Percentiles rank a stretch among this genome's conserved stretches.
Evolutionary conservation across 2,888 invertebrate genomes (phyloP).

Genomic region (Campopleginae sp.): DNA sequence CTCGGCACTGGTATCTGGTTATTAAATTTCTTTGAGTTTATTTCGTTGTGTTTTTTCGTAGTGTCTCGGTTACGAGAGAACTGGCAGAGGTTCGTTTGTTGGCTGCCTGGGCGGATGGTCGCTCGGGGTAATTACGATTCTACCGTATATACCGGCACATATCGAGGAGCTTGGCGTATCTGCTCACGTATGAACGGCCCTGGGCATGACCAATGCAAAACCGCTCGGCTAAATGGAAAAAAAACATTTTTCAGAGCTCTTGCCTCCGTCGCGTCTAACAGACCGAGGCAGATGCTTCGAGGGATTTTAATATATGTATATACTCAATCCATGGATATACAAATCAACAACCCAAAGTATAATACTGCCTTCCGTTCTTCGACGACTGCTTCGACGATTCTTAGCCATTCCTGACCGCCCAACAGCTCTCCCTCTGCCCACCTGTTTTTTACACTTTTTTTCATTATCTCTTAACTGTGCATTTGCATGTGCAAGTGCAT

Average conservation of each 20-base stretch:
- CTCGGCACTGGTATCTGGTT: neutral
- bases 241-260: slow-evolving; percentile 49
- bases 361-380: slow-evolving; percentile 54
- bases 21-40: slow-evolving; percentile 18
- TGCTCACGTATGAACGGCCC: slow-evolving; percentile 41
- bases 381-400: slow-evolving; percentile 37
- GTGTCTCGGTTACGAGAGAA: neutral
- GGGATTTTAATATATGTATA: slow-evolving; percentile 29
- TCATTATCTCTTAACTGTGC: slow-evolving; percentile 34
- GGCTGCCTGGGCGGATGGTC: slow-evolving; percentile 37
- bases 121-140: slow-evolving; percentile 55
- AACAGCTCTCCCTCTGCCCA: neutral
- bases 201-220: slow-evolving; percentile 64
- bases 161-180: slow-evolving; percentile 38
- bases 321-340: slow-evolving; percentile 1
- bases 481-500: slow-evolving; percentile 37
- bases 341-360: slow-evolving; percentile 21
- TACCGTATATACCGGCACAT: slow-evolving; percentile 20
- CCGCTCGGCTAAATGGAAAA: slow-evolving; percentile 49
- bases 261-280: neutral
- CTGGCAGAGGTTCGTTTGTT: slow-evolving; percentile 20
- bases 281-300: slow-evolving; percentile 39
- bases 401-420: slow-evolving; percentile 12
- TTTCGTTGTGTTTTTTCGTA: neutral
- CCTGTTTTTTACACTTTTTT: neutral